Conservation (phyloP, 2,888 invertebrate species). For the Volucella zonaria region DNA sequence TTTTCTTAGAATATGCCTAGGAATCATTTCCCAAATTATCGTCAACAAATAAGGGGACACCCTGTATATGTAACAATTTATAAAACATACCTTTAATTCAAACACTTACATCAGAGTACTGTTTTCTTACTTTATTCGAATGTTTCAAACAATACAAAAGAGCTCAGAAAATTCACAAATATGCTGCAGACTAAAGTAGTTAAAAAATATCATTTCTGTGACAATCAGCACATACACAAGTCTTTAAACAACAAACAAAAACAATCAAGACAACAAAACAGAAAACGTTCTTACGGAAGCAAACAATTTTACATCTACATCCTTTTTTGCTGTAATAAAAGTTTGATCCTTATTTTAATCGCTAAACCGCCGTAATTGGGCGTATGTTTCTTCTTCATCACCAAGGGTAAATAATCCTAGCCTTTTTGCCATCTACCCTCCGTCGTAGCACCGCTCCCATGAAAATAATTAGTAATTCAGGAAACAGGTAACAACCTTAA, state of each 20-base stretch:
- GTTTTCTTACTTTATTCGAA: too few relatives aligned
- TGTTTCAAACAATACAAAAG: too few relatives aligned
- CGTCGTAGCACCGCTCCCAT: constrained; percentile 52
- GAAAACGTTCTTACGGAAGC: constrained; percentile 16
- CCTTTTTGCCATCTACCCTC: constrained; percentile 31
- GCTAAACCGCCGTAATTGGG: constrained; percentile 47
- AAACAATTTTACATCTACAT: constrained; percentile 37
- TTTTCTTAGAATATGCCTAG: too few relatives aligned
- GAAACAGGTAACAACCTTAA: constrained; percentile 60
- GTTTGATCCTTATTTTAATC: constrained; percentile 31
- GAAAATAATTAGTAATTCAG: constrained; percentile 68
- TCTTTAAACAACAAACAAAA: background rate
- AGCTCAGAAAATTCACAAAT: too few relatives aligned
- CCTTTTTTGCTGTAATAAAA: constrained; percentile 36
- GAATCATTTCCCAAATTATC: too few relatives aligned
- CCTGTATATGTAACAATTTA: too few relatives aligned
- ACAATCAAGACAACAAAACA: constrained; percentile 11
- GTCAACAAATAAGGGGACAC: too few relatives aligned
- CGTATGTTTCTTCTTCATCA: constrained; percentile 48
- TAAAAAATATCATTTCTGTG: background rate
- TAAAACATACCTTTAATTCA: too few relatives aligned
- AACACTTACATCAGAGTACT: too few relatives aligned
- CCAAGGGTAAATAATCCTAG: constrained; percentile 46
- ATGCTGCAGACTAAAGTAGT: background rate
- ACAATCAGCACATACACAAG: background rate